phyloP scores from a whole-genome alignment of 2,888 invertebrate genomes.

The Pristionchus maxplancki region DNA sequence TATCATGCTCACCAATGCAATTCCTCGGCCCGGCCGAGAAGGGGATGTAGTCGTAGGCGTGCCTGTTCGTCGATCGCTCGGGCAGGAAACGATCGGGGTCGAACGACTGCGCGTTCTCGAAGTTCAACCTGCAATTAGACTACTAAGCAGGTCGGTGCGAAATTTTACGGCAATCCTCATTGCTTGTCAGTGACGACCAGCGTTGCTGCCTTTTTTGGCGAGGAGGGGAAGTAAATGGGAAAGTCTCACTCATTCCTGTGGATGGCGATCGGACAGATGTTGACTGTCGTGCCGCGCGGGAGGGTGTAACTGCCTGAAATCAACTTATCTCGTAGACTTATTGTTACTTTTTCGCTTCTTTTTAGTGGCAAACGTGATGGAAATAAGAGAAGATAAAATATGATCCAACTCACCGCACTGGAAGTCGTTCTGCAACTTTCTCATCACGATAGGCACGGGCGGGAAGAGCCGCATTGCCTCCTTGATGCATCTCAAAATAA shows the following conservation, averaged over 20 bases:
- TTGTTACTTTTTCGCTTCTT: too few species aligned
- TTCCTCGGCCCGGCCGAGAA: slow-evolving; percentile 76
- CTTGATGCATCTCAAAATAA: slow-evolving; percentile 45
- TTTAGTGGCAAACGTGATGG: too few species aligned
- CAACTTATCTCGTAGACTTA: too few species aligned
- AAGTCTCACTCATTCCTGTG: slow-evolving; percentile 38
- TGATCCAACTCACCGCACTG: slow-evolving; percentile 5
- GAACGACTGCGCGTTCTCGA: slow-evolving; percentile 19
- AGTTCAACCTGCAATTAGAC: slow-evolving; percentile 3
- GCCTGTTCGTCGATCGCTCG: slow-evolving; percentile 56
- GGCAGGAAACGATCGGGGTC: slow-evolving; percentile 48
- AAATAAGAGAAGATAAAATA: neutral
- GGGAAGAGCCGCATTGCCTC: slow-evolving; percentile 46
- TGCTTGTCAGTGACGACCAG: too few species aligned
- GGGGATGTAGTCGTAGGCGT: slow-evolving; percentile 73
- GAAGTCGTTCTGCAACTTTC: slow-evolving; percentile 43
- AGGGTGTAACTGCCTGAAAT: neutral
- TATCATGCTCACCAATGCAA: slow-evolving; percentile 67
- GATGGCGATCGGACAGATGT: slow-evolving; percentile 28
- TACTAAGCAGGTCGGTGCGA: too few species aligned
- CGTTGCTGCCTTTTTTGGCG: too few species aligned
- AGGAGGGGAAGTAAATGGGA: too few species aligned
- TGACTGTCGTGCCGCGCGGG: neutral
- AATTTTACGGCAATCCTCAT: too few species aligned
- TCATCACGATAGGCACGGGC: slow-evolving; percentile 23